Conservation (phyloP, 1,140 invertebrate species). For the Sipha flava region DNA sequence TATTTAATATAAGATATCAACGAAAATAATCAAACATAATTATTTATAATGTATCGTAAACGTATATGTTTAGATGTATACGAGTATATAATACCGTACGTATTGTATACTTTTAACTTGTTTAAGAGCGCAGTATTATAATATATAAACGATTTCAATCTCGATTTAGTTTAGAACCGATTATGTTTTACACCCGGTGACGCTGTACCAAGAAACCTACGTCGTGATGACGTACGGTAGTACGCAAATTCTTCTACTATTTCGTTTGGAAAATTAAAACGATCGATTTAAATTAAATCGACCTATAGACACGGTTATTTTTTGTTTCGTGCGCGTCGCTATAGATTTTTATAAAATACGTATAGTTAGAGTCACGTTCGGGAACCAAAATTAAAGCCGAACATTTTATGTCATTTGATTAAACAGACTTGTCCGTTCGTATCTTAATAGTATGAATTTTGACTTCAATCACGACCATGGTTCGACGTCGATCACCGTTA, state of each 20-base stretch:
- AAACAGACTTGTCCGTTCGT: not conserved
- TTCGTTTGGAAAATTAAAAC: not conserved
- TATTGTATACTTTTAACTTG: not conserved
- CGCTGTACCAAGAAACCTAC: no score
- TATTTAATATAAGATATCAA: not conserved
- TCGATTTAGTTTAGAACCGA: no score
- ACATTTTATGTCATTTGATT: not conserved
- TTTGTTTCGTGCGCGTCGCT: no score
- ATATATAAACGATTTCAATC: no score
- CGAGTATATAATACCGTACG: not conserved
- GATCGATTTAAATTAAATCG: not conserved
- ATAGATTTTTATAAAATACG: not conserved
- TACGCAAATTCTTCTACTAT: not conserved
- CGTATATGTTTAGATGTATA: no score
- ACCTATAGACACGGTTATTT: no score
- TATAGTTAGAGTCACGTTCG: no score
- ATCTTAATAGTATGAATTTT: not conserved
- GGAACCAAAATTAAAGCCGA: not conserved
- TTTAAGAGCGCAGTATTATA: no score
- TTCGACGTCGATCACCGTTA: not conserved
- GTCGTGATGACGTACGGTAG: no score
- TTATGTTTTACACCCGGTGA: no score
- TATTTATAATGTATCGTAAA: not conserved
- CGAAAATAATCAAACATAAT: slow-evolving; percentile 8
- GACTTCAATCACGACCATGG: not conserved